These are phyloP conservation scores for Plectropomus leopardus DNA, from an alignment of 2,113 vertebrate genomes.

Conservation along the genomic window DNA sequence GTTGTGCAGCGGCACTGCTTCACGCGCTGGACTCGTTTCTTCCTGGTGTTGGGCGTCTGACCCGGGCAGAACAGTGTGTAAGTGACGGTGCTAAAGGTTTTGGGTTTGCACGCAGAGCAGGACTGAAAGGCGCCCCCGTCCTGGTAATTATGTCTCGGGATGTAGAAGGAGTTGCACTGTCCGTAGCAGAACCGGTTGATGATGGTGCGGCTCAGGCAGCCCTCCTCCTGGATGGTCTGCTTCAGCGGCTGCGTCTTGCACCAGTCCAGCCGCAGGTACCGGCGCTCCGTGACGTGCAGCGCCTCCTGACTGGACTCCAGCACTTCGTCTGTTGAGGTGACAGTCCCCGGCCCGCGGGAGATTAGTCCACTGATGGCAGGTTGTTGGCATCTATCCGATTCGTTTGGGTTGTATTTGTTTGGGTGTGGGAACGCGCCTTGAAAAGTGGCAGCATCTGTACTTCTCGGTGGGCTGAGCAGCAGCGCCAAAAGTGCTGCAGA, in stretches of 20 bases:
- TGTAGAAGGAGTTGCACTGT: constrained; percentile 99
- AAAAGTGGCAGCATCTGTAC: constrained; percentile 82
- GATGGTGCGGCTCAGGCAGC: constrained; percentile 93
- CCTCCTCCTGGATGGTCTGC: constrained; percentile 94
- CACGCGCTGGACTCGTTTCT: constrained; percentile 94
- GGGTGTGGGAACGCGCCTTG: constrained; percentile 91
- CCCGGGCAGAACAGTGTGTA: constrained; percentile 94
- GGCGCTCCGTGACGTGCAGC: constrained; percentile 94
- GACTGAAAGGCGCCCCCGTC: constrained; percentile 95
- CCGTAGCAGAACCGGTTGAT: constrained; percentile 98
- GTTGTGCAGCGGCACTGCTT: constrained; percentile 96
- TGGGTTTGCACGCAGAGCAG: constrained; percentile 96
- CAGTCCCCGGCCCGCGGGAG: constrained; percentile 84
- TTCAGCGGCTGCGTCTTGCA: constrained; percentile 97
- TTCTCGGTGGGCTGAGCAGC: constrained; percentile 79
- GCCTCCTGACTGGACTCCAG: constrained; percentile 97
- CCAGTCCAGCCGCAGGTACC: constrained; percentile 95
- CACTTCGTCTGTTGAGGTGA: constrained; percentile 89
- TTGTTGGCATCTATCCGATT: constrained; percentile 88
- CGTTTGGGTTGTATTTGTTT: constrained; percentile 91
- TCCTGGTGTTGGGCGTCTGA: constrained; percentile 90
- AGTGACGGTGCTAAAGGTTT: constrained; percentile 93
- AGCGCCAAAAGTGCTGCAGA: constrained; percentile 83
- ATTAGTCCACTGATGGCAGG: constrained; percentile 85
- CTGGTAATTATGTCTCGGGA: constrained; percentile 92